These are phyloP conservation scores for Athrips mouffetella DNA, from an alignment of 2,888 invertebrate genomes.

Conservation along the genomic window DNA sequence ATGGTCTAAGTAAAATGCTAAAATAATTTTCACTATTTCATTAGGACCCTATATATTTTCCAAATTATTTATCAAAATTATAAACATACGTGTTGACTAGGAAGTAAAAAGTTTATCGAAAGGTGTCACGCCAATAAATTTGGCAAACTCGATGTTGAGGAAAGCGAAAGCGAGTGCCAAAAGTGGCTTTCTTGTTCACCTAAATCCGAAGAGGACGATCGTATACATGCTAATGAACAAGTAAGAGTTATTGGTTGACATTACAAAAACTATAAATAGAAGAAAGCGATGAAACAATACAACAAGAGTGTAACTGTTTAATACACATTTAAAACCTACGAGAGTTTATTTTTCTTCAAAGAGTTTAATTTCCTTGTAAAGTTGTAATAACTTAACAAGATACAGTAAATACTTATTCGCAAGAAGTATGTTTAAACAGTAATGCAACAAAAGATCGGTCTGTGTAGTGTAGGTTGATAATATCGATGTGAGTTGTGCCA, in stretches of 20 bases:
- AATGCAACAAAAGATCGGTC: too few species aligned
- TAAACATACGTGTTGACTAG: too few species aligned
- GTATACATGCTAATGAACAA: constrained; percentile 12
- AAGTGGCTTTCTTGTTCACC: constrained; percentile 9
- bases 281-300: constrained; percentile 6
- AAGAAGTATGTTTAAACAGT: too few species aligned
- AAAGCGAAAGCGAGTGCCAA: constrained; percentile 9
- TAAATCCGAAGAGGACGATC: constrained; percentile 6
- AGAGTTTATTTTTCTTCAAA: background rate
- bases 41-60: too few species aligned
- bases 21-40: too few species aligned
- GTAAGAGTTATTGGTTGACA: background rate
- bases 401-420: too few species aligned
- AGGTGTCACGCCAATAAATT: background rate
- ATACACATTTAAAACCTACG: background rate
- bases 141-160: constrained; percentile 6
- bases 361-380: background rate
- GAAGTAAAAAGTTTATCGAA: constrained; percentile 11
- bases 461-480: constrained; percentile 5
- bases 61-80: too few species aligned
- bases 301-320: background rate
- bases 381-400: too few species aligned
- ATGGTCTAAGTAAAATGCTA: too few species aligned
- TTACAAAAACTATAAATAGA: background rate
- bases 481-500: background rate